Evolutionary conservation across 2,888 invertebrate genomes (phyloP).

Genomic region (Eilema depressum): DNA sequence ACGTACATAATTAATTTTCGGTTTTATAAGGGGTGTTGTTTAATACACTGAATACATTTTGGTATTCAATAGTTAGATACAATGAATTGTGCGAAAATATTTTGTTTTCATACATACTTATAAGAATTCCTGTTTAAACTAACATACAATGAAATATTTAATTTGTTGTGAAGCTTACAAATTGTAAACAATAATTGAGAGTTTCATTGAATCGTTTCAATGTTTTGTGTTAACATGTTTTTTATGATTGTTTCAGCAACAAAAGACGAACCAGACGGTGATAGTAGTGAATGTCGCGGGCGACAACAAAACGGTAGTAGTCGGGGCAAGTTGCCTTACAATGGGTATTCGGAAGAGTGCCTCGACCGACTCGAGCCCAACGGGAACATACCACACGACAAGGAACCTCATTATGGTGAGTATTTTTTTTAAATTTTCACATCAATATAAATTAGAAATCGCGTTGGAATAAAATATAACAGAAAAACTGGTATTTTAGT

Average conservation of each 20-base stretch:
- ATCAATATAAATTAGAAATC: not conserved
- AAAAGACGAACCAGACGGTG: conserved; percentile 95
- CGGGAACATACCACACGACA: conserved; percentile 96
- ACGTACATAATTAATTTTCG: conserved; percentile 51
- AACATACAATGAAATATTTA: conserved; percentile 16
- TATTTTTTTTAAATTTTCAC: conserved; percentile 28
- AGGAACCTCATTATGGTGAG: conserved; percentile 89
- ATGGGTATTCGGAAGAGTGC: conserved; percentile 97
- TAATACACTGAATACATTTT: conserved; percentile 34
- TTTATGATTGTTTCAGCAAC: conserved; percentile 90
- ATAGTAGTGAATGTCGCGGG: conserved; percentile 78
- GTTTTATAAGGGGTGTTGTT: conserved; percentile 37
- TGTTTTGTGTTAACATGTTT: conserved; percentile 3
- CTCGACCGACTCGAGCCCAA: conserved; percentile 97
- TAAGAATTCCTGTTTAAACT: conserved; percentile 18
- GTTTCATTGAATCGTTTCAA: not conserved
- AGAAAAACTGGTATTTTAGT: not conserved
- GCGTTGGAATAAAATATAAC: not conserved
- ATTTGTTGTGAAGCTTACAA: conserved; percentile 11
- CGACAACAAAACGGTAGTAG: conserved; percentile 88
- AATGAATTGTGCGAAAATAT: conserved; percentile 27
- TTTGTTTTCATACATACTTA: conserved; percentile 27
- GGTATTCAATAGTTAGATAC: conserved; percentile 26
- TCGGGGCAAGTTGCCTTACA: conserved; percentile 94
- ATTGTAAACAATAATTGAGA: not conserved